phyloP scores from a whole-genome alignment of 2,888 invertebrate species.

The Podabrus alpinus region DNA sequence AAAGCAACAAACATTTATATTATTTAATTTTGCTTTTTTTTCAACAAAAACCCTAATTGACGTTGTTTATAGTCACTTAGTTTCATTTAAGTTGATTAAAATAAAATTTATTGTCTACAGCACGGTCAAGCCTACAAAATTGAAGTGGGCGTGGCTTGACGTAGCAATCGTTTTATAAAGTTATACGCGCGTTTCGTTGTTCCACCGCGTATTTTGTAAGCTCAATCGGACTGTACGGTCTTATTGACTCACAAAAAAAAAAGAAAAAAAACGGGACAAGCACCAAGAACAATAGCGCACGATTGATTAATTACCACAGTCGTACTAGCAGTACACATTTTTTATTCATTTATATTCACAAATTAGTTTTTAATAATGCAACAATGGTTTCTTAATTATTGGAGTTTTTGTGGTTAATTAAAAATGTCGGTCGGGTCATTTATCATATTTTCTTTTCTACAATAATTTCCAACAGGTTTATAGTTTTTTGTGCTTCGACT shows the following conservation, averaged over 20 bases:
- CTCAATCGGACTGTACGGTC: background rate
- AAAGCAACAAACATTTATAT: background rate
- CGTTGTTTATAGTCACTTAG: background rate
- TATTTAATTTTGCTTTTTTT: background rate
- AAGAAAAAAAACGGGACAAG: background rate
- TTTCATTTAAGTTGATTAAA: background rate
- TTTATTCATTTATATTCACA: slow-evolving; percentile 7
- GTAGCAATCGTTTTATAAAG: background rate
- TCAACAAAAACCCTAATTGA: background rate
- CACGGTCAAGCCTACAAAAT: background rate
- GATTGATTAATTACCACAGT: slow-evolving; percentile 1
- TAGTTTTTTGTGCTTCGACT: background rate
- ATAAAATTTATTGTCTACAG: background rate
- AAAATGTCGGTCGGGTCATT: slow-evolving; percentile 9
- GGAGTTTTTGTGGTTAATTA: slow-evolving; percentile 14
- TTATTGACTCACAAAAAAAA: background rate
- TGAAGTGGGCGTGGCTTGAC: background rate
- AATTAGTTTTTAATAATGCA: slow-evolving; percentile 16
- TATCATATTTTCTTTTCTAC: slow-evolving; percentile 6
- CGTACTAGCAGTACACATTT: background rate
- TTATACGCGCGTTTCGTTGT: too few relatives aligned
- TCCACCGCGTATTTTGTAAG: background rate
- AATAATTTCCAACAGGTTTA: background rate
- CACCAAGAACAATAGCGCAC: background rate
- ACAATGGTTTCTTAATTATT: slow-evolving; percentile 14